phyloP scores from a whole-genome alignment of 2,797 vertebrate species.

The Stomatorhinus walkeri region DNA sequence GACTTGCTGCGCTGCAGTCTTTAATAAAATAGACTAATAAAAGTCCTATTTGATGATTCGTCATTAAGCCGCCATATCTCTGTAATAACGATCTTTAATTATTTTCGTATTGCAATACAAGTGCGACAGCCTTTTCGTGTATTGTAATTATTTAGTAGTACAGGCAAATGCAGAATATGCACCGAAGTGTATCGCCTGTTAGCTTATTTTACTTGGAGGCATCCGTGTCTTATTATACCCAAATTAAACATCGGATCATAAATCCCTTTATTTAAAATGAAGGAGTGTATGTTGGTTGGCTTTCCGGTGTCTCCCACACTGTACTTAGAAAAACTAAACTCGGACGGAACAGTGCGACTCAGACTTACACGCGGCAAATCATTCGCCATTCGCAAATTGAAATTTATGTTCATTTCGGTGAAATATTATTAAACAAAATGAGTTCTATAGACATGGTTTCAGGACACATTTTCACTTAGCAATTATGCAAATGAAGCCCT shows the following conservation, averaged over 20 bases:
- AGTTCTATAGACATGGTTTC: neutral
- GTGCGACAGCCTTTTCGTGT: neutral
- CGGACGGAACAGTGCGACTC: neutral
- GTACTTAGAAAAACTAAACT: neutral
- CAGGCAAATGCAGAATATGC: neutral
- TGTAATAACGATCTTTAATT: slow-evolving; percentile 3
- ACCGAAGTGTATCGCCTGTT: neutral
- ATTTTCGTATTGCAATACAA: slow-evolving; percentile 4
- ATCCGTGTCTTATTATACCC: neutral
- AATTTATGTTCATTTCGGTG: slow-evolving; percentile 4
- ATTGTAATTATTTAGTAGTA: slow-evolving; percentile 1
- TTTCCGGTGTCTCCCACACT: neutral
- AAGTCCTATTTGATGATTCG: neutral
- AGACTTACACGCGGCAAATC: neutral
- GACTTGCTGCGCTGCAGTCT: neutral
- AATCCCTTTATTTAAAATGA: slow-evolving; percentile 3
- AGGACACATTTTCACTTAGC: neutral
- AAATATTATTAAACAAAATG: slow-evolving; percentile 9
- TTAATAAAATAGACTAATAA: neutral
- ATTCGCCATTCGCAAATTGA: neutral
- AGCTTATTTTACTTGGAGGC: slow-evolving; percentile 4
- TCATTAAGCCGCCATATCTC: neutral
- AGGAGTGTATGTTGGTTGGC: neutral
- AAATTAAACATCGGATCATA: neutral
- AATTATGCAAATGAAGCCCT: neutral